These are phyloP conservation scores for Triplophysa tibetana DNA, from an alignment of 2,113 vertebrate species.

Conservation along the genomic window DNA sequence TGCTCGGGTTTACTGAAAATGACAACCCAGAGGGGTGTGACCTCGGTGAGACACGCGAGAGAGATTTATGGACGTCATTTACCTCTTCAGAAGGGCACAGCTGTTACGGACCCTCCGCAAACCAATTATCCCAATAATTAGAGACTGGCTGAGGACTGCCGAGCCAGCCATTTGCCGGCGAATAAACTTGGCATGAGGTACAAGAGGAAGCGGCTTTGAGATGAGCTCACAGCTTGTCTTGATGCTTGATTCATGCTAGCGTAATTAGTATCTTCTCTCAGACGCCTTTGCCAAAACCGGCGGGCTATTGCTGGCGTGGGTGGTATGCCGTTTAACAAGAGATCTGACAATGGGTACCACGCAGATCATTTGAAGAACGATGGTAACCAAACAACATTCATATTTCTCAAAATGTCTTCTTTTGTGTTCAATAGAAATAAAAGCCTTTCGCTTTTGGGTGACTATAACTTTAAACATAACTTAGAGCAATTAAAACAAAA, in stretches of 20 bases:
- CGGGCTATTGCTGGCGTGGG: neutral
- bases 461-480: neutral
- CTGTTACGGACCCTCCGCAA: constrained; percentile 52
- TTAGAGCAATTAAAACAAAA: neutral
- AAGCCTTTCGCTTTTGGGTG: too few relatives aligned
- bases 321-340: neutral
- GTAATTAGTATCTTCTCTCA: constrained; percentile 10
- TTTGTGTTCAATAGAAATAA: too few relatives aligned
- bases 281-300: neutral
- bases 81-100: constrained; percentile 57
- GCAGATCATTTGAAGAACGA: neutral
- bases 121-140: constrained; percentile 60
- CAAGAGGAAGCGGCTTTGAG: neutral
- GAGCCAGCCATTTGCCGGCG: neutral
- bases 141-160: constrained; percentile 24
- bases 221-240: constrained; percentile 1
- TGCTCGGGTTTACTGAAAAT: constrained; percentile 13
- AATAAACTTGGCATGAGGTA: constrained; percentile 18
- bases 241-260: constrained; percentile 18
- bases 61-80: constrained; percentile 57
- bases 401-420: too few relatives aligned
- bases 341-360: neutral
- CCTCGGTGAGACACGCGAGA: constrained; percentile 33
- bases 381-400: neutral
- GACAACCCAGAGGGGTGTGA: constrained; percentile 13